Conservation (phyloP, 2,797 vertebrate species). For the Kryptolebias ocellatus region DNA sequence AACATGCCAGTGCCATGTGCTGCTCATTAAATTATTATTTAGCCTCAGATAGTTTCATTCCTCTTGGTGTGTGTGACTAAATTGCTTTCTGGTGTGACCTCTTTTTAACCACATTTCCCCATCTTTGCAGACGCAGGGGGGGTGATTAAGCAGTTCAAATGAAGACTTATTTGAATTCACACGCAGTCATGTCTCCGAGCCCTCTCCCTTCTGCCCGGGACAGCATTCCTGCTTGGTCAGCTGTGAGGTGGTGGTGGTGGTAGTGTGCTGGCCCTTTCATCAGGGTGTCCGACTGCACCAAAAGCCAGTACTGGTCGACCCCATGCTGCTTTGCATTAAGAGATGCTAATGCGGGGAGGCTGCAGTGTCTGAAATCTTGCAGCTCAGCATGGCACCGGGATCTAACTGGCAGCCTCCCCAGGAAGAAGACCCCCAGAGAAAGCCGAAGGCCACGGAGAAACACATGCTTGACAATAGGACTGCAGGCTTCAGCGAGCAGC, state of each 20-base stretch:
- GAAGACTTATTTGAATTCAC: slow-evolving; percentile 76
- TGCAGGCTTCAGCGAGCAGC: slow-evolving; percentile 78
- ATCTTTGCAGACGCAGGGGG: slow-evolving; percentile 46
- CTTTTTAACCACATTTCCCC: slow-evolving; percentile 68
- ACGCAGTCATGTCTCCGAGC: slow-evolving; percentile 45
- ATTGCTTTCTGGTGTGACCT: slow-evolving; percentile 71
- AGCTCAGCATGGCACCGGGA: slow-evolving; percentile 73
- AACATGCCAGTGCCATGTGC: slow-evolving; percentile 59
- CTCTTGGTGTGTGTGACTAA: slow-evolving; percentile 64
- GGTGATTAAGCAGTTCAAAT: slow-evolving; percentile 76
- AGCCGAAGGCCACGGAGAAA: slow-evolving; percentile 77
- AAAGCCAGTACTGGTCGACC: slow-evolving; percentile 70
- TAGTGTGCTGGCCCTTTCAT: slow-evolving; percentile 62
- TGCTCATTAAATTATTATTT: slow-evolving; percentile 76
- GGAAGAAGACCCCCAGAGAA: slow-evolving; percentile 78
- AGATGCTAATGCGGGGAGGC: slow-evolving; percentile 78
- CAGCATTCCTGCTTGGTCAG: slow-evolving; percentile 80
- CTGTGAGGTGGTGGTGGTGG: slow-evolving; percentile 70
- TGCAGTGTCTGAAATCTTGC: slow-evolving; percentile 72
- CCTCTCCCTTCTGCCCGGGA: slow-evolving; percentile 47
- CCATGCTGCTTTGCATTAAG: slow-evolving; percentile 81
- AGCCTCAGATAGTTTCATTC: slow-evolving; percentile 65
- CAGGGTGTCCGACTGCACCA: slow-evolving; percentile 55
- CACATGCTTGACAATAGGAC: slow-evolving; percentile 79
- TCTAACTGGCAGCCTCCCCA: slow-evolving; percentile 75